These are phyloP conservation scores for Pseudochromis fuscus DNA, from an alignment of 2,797 vertebrate genomes.

Conservation along the genomic window DNA sequence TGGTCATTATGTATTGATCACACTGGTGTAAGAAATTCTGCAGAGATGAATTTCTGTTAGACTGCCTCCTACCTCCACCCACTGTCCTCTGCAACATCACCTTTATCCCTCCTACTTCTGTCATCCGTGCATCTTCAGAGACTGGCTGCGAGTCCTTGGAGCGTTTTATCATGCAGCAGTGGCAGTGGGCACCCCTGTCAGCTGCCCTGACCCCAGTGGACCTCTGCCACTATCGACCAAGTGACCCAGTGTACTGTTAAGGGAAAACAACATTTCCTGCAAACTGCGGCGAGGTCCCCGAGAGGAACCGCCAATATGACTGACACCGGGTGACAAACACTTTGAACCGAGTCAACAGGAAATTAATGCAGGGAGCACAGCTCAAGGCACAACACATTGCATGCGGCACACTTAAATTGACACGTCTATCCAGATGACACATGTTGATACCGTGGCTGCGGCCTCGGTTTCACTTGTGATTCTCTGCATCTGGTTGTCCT, in stretches of 20 bases:
- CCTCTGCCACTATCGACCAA: slow-evolving; percentile 76
- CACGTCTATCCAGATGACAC: slow-evolving; percentile 81
- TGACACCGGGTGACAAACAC: slow-evolving; percentile 83
- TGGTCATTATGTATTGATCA: slow-evolving; percentile 55
- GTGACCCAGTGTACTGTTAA: slow-evolving; percentile 81
- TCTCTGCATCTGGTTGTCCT: slow-evolving; percentile 67
- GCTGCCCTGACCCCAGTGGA: slow-evolving; percentile 72
- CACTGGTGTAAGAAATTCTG: slow-evolving; percentile 37
- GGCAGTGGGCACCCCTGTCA: slow-evolving; percentile 67
- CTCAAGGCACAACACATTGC: slow-evolving; percentile 73
- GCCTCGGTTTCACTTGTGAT: slow-evolving; percentile 64
- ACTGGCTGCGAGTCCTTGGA: slow-evolving; percentile 60
- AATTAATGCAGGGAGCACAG: slow-evolving; percentile 80
- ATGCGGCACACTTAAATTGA: slow-evolving; percentile 77
- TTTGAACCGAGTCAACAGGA: slow-evolving; percentile 84
- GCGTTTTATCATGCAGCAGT: slow-evolving; percentile 67
- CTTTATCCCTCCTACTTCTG: slow-evolving; percentile 44
- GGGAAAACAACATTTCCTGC: slow-evolving; percentile 79
- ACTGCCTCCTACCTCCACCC: slow-evolving; percentile 40
- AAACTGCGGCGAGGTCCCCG: slow-evolving; percentile 57
- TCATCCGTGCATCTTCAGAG: slow-evolving; percentile 34
- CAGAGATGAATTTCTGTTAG: slow-evolving; percentile 29
- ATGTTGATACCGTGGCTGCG: slow-evolving; percentile 73
- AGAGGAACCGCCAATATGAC: slow-evolving; percentile 69
- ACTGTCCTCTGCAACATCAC: slow-evolving; percentile 43